A percentile compares a stretch with the other conserved stretches of the same genome.
Evolutionary conservation across 2,888 invertebrate species (phyloP).

Genomic region (Standfussiana lucernea): DNA sequence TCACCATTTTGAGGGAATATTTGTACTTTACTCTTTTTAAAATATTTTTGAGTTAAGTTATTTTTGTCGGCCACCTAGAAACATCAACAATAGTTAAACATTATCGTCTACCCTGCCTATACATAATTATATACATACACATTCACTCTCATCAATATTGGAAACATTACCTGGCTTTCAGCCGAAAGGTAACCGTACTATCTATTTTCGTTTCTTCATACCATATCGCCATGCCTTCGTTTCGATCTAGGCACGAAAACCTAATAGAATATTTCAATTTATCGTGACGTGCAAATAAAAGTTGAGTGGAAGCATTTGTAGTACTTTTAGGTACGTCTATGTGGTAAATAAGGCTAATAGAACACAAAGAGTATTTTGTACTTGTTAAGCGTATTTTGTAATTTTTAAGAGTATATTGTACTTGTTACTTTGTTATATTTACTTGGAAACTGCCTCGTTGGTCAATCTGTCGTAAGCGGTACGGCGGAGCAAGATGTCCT

Average conservation of each 20-base stretch:
- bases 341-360: neutral
- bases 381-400: too few species aligned
- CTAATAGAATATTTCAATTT: constrained; percentile 50
- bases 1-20: too few species aligned
- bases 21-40: too few species aligned
- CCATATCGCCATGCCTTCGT: constrained; percentile 9
- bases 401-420: too few species aligned
- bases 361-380: neutral
- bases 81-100: neutral
- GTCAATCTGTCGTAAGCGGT: too few species aligned
- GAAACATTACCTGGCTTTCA: constrained; percentile 1
- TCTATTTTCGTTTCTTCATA: constrained; percentile 33
- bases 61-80: too few species aligned
- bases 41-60: too few species aligned
- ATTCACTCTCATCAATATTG: constrained; percentile 6
- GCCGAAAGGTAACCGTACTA: neutral
- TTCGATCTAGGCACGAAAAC: constrained; percentile 31
- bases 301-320: constrained; percentile 36
- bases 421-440: too few species aligned
- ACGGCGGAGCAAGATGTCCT: too few species aligned
- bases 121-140: neutral
- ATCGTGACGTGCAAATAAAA: constrained; percentile 33
- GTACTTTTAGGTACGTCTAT: constrained; percentile 36
- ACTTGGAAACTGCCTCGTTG: neutral
- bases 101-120: neutral